A percentile compares a stretch with the other conserved stretches of the same genome.
Evolutionary conservation across 2,797 vertebrate genomes (phyloP).

Genomic region (Sciurus vulgaris): DNA sequence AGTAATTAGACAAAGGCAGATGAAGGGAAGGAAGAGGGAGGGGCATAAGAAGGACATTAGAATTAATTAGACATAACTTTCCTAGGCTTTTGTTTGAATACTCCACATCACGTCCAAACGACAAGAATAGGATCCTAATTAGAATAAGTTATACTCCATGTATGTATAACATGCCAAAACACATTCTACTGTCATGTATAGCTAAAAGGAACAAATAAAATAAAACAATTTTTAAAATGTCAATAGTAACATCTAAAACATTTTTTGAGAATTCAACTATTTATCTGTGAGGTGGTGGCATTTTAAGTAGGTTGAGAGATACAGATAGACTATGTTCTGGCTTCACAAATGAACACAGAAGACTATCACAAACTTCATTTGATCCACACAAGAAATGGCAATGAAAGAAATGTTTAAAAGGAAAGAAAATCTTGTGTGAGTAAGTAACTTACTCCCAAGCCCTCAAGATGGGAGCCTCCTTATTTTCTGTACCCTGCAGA

Average conservation of each 20-base stretch:
- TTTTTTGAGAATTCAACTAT: not conserved
- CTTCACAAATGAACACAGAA: not conserved
- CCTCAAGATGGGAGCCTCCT: not conserved
- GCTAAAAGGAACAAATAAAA: too few relatives aligned
- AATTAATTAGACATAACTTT: too few relatives aligned
- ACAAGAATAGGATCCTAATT: too few relatives aligned
- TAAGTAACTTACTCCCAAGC: not conserved
- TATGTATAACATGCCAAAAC: too few relatives aligned
- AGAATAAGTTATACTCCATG: too few relatives aligned
- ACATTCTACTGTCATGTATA: too few relatives aligned
- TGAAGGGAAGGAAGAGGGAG: too few relatives aligned
- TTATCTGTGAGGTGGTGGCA: not conserved
- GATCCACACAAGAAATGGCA: not conserved
- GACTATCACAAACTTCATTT: not conserved
- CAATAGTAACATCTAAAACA: not conserved
- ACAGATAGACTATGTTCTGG: not conserved
- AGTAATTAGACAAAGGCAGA: not conserved
- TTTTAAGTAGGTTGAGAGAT: not conserved
- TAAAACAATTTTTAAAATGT: too few relatives aligned
- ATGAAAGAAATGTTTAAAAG: not conserved
- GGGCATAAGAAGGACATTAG: too few relatives aligned
- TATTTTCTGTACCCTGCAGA: not conserved
- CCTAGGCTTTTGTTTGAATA: too few relatives aligned
- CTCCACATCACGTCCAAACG: too few relatives aligned
- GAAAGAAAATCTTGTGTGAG: not conserved